phyloP scores from a whole-genome alignment of 2,888 invertebrate genomes.

The Scaptomyza cyrtandrae region DNA sequence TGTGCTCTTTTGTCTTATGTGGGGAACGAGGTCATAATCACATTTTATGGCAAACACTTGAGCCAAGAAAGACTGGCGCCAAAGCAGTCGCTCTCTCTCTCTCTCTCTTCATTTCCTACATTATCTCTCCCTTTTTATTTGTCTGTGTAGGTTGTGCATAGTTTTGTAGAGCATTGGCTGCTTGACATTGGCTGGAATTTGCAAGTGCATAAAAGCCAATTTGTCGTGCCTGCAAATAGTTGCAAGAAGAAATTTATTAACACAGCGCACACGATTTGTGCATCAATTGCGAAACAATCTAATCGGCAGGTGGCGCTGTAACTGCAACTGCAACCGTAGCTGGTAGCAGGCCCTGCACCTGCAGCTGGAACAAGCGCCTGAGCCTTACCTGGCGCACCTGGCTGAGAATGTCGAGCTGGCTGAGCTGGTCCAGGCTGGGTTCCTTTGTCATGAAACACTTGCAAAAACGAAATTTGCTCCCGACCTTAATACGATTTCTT shows the following conservation, averaged over 20 bases:
- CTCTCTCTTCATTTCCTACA: background rate
- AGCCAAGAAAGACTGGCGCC: conserved; percentile 19
- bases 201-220: conserved; percentile 71
- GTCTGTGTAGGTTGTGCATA: conserved; percentile 20
- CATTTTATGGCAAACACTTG: conserved; percentile 67
- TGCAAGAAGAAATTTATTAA: conserved; percentile 76
- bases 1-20: conserved; percentile 21
- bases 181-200: conserved; percentile 38
- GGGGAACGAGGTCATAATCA: conserved; percentile 56
- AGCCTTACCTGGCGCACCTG: conserved; percentile 7
- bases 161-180: conserved; percentile 39
- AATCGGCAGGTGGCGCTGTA: conserved; percentile 25
- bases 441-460: background rate
- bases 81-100: background rate
- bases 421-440: background rate
- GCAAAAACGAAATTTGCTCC: background rate
- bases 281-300: conserved; percentile 71
- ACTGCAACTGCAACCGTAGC: background rate
- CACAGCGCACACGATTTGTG: conserved; percentile 66
- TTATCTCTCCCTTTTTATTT: background rate
- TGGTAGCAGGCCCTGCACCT: background rate
- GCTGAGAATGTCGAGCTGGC: conserved; percentile 7
- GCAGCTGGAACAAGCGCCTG: background rate
- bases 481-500: background rate
- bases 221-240: conserved; percentile 68